Evolutionary conservation across 1,140 invertebrate genomes (phyloP).

Genomic region (Thalassaphorura encarpata): DNA sequence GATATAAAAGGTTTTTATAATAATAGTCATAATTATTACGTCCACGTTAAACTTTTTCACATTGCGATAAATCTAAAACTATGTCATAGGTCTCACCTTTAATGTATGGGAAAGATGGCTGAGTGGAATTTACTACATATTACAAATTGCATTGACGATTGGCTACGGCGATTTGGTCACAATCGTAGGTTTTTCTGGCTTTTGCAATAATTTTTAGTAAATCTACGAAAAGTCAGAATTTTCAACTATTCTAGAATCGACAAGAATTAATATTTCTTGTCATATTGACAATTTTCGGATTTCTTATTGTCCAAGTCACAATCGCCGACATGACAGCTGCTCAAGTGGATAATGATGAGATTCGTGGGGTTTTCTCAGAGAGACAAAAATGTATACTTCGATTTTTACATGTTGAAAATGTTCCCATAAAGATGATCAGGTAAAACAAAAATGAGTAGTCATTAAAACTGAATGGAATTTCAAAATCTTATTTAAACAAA

Average conservation of each 20-base stretch:
- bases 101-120: too few relatives aligned
- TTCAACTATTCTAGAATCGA: too few relatives aligned
- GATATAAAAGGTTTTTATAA: too few relatives aligned
- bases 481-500: not conserved
- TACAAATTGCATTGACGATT: constrained; percentile 7
- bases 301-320: not conserved
- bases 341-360: constrained; percentile 13
- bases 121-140: constrained; percentile 7
- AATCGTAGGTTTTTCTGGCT: not conserved
- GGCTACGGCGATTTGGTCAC: constrained; percentile 10
- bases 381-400: not conserved
- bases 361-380: constrained; percentile 1
- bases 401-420: not conserved
- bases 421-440: not conserved
- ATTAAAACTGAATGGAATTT: not conserved
- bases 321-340: constrained; percentile 13
- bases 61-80: too few relatives aligned
- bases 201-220: too few relatives aligned
- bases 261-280: not conserved
- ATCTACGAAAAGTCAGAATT: too few relatives aligned
- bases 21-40: too few relatives aligned
- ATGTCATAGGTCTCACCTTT: too few relatives aligned
- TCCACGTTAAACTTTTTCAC: too few relatives aligned
- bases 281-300: not conserved
- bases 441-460: not conserved